Conservation (phyloP, 2,888 invertebrate genomes). For the Ditula angustiorana region DNA sequence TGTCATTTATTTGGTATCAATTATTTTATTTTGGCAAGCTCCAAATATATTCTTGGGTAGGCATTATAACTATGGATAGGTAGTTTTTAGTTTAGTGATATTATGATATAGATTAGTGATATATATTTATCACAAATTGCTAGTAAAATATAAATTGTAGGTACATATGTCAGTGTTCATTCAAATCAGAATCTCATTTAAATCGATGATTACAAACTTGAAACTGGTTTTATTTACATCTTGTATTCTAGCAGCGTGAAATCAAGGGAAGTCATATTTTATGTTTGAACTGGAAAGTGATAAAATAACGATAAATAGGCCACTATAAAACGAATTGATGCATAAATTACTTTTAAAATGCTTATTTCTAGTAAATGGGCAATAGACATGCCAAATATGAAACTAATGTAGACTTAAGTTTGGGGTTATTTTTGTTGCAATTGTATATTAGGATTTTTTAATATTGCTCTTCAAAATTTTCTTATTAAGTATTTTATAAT, state of each 20-base stretch:
- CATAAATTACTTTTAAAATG: slow-evolving; percentile 33
- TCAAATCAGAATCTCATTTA: slow-evolving; percentile 17
- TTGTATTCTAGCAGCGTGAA: slow-evolving; percentile 19
- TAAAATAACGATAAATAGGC: slow-evolving; percentile 35
- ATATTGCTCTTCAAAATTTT: too few relatives aligned
- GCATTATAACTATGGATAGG: too few relatives aligned
- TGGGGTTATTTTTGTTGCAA: not conserved
- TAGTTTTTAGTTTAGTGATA: not conserved
- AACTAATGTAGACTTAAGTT: not conserved
- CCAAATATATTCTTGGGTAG: too few relatives aligned
- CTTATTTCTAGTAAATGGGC: slow-evolving; percentile 18
- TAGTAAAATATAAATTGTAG: not conserved
- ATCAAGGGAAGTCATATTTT: slow-evolving; percentile 35
- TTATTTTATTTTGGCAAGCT: too few relatives aligned
- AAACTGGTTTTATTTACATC: slow-evolving; percentile 27
- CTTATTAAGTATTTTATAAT: too few relatives aligned
- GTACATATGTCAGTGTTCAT: slow-evolving; percentile 1
- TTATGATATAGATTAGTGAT: not conserved
- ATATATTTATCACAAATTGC: slow-evolving; percentile 1
- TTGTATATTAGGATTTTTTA: not conserved
- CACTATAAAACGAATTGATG: slow-evolving; percentile 30
- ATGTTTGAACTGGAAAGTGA: slow-evolving; percentile 34
- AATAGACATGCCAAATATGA: slow-evolving; percentile 22
- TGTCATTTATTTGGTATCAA: too few relatives aligned
- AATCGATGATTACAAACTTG: slow-evolving; percentile 2